A percentile compares a stretch with the other conserved stretches of the same genome.
phyloP scores from a whole-genome alignment of 2,888 invertebrate genomes.

The Leptinotarsa rubiginosa region DNA sequence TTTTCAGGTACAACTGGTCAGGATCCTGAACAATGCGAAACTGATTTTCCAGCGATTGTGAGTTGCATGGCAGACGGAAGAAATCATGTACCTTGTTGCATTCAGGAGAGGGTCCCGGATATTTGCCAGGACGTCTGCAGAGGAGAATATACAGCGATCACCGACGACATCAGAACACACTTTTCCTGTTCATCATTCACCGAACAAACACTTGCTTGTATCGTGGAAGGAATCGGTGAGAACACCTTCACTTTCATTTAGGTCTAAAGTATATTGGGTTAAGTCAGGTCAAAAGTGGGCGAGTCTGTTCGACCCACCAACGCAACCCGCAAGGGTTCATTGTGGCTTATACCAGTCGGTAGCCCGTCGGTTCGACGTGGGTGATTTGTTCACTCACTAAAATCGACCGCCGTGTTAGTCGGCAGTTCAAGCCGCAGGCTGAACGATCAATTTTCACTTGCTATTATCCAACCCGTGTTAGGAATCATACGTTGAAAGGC shows the following conservation, averaged over 20 bases:
- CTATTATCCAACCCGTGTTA: too few relatives aligned
- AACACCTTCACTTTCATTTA: slow-evolving; percentile 14
- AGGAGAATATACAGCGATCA: slow-evolving; percentile 86
- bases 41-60: slow-evolving; percentile 84
- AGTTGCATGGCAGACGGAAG: slow-evolving; percentile 84
- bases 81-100: slow-evolving; percentile 88
- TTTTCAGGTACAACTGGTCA: slow-evolving; percentile 81
- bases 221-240: slow-evolving; percentile 81
- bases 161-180: slow-evolving; percentile 85
- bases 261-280: too few relatives aligned
- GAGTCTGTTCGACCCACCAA: too few relatives aligned
- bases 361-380: too few relatives aligned
- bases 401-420: too few relatives aligned
- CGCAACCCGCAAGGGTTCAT: too few relatives aligned
- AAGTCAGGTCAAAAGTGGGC: too few relatives aligned
- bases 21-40: slow-evolving; percentile 84
- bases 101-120: slow-evolving; percentile 83
- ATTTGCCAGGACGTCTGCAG: slow-evolving; percentile 88
- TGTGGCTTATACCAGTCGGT: too few relatives aligned
- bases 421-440: too few relatives aligned
- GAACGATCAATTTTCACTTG: too few relatives aligned
- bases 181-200: slow-evolving; percentile 87
- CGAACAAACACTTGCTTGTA: slow-evolving; percentile 84
- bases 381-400: too few relatives aligned
- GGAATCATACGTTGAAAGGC: too few relatives aligned